Evolutionary conservation across 1,140 invertebrate genomes (phyloP), one percentile per base, ranked within the genome.

Genomic region (Pseudoatta argentina): DNA sequence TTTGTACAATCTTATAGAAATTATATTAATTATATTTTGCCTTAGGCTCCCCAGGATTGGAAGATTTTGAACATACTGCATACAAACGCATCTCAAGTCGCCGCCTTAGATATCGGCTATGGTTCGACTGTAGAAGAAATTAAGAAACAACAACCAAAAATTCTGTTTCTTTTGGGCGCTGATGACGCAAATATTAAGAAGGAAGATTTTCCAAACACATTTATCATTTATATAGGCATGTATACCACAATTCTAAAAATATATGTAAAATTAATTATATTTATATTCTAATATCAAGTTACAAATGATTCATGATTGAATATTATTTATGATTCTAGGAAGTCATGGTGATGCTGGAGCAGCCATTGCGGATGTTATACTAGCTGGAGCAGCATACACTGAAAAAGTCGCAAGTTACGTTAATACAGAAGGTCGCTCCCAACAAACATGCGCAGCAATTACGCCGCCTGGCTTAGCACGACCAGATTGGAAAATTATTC

Each of bases 401-500:
- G 99, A 99, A 96, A 99, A 99, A 95, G 97, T 98, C 94, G 98
- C 96, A 10, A 99, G 98, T 18, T 99, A 99, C 95, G 98, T 99
- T 0, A 99, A 99, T 95, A 99, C 98, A 0, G 99, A 99, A 96
- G 99, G 99, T 12, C 96, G 99, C 78, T 96, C 99, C n/a, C 99
- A 99, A 95, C 97, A 99, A 96, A 99, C 98, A 2, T 95, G 97
- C 61, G 96, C 97, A 4, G 99, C 99, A 18, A 97, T 99, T n/a
- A 97, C 98, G 34, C 98, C 99, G 61, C 99, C 99, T 18, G 99
- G 99, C 86, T 96, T 98, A 95, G 99, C 98, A 1, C 96, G 99
- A 82, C 98, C 98, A 89, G 99, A 99, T 96, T 99, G 99, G 99
- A 99, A 99, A 96, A 99, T 99, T 86, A 97, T 99, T 89, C 95